Evolutionary conservation across 2,797 vertebrate genomes (phyloP).

Genomic region (Scarus forsteni): DNA sequence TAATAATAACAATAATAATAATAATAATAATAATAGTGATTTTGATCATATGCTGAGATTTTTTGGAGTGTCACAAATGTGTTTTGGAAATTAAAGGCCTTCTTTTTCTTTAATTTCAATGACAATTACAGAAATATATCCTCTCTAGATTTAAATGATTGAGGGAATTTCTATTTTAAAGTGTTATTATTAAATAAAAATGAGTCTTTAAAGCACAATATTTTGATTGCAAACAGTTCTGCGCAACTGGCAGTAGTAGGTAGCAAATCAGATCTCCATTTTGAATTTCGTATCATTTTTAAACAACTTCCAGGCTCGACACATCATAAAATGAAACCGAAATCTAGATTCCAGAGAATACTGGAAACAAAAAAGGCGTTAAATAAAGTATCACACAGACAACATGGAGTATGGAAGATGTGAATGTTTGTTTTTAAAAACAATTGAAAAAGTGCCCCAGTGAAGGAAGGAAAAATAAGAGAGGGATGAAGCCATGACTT

Average conservation of each 20-base stretch:
- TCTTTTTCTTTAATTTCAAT: neutral
- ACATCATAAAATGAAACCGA: conserved; percentile 40
- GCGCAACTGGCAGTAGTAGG: conserved; percentile 39
- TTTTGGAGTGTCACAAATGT: conserved; percentile 56
- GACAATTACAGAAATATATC: too few species aligned
- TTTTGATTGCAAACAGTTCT: conserved; percentile 46
- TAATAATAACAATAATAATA: conserved; percentile 67
- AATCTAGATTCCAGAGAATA: conserved; percentile 57
- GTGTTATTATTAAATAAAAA: conserved; percentile 7
- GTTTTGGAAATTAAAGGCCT: conserved; percentile 49
- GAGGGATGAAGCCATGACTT: conserved; percentile 75
- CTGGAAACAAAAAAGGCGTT: conserved; percentile 59
- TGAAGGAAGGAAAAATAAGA: conserved; percentile 51
- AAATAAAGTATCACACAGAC: conserved; percentile 79
- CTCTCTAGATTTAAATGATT: too few species aligned
- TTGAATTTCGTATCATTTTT: too few species aligned
- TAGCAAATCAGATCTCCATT: conserved; percentile 22
- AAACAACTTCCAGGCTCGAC: neutral
- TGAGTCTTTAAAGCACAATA: conserved; percentile 49
- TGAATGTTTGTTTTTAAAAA: conserved; percentile 70
- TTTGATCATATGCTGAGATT: conserved; percentile 65
- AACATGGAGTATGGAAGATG: conserved; percentile 73
- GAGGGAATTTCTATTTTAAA: too few species aligned
- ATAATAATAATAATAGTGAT: conserved; percentile 59
- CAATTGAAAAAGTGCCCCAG: conserved; percentile 84